phyloP scores from a whole-genome alignment of 2,888 invertebrate species.

The Spisula solida region DNA sequence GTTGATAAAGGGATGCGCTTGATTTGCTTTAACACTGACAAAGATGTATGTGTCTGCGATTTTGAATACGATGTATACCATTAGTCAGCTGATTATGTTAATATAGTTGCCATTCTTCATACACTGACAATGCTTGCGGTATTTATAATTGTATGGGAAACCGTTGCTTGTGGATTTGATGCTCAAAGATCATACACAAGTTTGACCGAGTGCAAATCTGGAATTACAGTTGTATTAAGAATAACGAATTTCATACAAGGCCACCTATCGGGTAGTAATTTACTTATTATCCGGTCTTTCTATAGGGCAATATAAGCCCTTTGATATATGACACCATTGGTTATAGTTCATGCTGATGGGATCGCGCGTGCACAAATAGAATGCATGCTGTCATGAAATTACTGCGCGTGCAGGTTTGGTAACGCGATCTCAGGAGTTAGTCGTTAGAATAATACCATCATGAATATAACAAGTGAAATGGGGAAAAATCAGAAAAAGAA shows the following conservation, averaged over 20 bases:
- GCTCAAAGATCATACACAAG: too few species aligned
- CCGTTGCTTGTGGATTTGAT: too few species aligned
- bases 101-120: too few species aligned
- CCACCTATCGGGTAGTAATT: neutral
- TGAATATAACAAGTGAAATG: neutral
- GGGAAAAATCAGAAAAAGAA: neutral
- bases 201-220: too few species aligned
- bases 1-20: too few species aligned
- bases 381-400: constrained; percentile 1
- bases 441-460: neutral
- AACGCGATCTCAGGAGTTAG: neutral
- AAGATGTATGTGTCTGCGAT: too few species aligned
- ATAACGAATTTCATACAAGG: neutral
- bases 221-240: neutral
- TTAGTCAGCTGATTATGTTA: too few species aligned
- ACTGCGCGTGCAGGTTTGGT: neutral
- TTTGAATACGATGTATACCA: too few species aligned
- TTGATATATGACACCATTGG: neutral
- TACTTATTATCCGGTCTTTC: constrained; percentile 5
- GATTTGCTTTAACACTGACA: too few species aligned
- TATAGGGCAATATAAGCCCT: neutral
- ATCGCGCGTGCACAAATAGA: neutral
- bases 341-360: neutral
- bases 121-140: too few species aligned
- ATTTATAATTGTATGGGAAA: too few species aligned